Conservation (phyloP, 2,797 vertebrate species). For the Leontopithecus rosalia region DNA sequence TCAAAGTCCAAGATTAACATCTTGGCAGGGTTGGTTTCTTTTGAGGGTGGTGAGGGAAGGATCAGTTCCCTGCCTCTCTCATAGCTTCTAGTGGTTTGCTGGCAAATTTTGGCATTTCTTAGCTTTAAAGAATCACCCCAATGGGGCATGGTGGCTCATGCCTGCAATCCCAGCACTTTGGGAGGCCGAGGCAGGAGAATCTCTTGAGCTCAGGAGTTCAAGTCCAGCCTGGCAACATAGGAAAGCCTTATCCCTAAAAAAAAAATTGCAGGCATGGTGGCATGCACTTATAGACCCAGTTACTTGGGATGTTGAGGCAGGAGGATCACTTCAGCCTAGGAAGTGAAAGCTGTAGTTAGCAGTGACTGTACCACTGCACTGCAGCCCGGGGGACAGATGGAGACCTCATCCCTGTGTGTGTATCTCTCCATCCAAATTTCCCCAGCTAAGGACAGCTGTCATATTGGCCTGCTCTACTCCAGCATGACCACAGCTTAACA, state of each 20-base stretch:
- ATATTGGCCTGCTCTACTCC: neutral
- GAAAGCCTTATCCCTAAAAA: neutral
- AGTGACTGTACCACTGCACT: neutral
- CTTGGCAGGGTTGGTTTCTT: neutral
- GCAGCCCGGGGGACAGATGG: neutral
- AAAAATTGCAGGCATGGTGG: neutral
- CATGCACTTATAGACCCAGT: neutral
- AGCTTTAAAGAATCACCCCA: neutral
- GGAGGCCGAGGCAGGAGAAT: neutral
- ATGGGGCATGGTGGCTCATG: neutral
- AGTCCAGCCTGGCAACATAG: neutral
- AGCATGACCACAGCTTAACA: neutral
- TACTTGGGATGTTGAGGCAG: neutral
- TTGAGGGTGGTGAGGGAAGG: neutral
- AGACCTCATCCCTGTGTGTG: neutral
- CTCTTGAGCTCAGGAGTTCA: neutral
- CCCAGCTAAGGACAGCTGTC: neutral
- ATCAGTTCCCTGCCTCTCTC: neutral
- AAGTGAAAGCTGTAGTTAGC: neutral
- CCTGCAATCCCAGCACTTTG: neutral
- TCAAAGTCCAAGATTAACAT: neutral
- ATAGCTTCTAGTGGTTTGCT: neutral
- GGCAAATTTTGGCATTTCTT: neutral
- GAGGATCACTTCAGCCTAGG: neutral
- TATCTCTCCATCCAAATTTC: neutral